Base-by-base conservation (phyloP, 2,797 vertebrate species). In the Cossypha polioptera region DNA sequence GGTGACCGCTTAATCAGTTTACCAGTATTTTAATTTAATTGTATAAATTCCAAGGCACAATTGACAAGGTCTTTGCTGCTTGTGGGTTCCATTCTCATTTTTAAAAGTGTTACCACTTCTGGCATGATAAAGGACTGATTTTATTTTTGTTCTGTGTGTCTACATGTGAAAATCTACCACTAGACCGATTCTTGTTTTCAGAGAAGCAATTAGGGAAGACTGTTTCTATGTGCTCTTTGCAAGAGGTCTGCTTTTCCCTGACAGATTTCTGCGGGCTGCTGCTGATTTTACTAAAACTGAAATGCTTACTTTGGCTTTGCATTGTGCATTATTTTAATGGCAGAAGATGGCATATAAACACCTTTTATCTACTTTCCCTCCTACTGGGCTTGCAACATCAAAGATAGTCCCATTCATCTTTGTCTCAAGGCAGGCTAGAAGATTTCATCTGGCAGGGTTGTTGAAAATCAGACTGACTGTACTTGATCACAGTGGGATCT, bases 401-500 rank as follows among this genome's bases (percentile, higher is more conserved):
- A 96, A 96, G 95, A 94, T 78, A 82, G 81, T 72, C 66, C 89
- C 62, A 86, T 91, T 96, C 89, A 86, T 90, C 94, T 94, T 81
- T 91, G 76, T 95, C 94, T 88, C 87, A 84, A 90, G 92, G 85
- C 4, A 0, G 87, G 62, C 73, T 94, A 87, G 57, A 94, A 95
- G 87, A 95, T 96, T 92, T 92, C 82, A 83, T 95, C 79, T 92
- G 92, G 86, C 91, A 90, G 66, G 66, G 69, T n/a, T 91, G 94
- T 74, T 95, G 94, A 90, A 88, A 96, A 94, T 96, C 94, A 96
- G 91, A 94, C 94, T 66, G 89, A 54, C 89, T 96, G 43, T 81
- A 94, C 94, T 91, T 95, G 95, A 96, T 97, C 95, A 96, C 96
- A 96, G 96, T 94, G 77, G 95, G 96, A 91, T 96, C 92, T 96